phyloP scores from a whole-genome alignment of 2,888 invertebrate genomes.

The Dryomyza anilis region DNA sequence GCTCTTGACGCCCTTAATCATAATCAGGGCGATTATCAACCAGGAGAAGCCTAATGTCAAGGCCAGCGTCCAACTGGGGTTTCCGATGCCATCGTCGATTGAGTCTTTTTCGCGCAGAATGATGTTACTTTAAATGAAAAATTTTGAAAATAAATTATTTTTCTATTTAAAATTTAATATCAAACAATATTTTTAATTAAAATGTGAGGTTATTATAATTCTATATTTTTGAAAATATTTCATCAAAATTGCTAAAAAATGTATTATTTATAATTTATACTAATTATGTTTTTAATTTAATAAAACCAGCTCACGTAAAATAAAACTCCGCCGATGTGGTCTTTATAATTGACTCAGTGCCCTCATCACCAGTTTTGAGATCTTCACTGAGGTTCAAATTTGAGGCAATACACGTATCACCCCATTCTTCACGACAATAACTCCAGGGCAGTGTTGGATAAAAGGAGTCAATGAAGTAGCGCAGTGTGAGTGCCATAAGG shows the following conservation, averaged over 20 bases:
- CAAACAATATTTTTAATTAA: neutral
- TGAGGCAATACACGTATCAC: constrained; percentile 54
- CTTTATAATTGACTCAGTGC: constrained; percentile 30
- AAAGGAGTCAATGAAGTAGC: constrained; percentile 70
- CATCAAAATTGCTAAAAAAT: too few relatives aligned
- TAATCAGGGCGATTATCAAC: constrained; percentile 63
- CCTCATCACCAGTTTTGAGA: constrained; percentile 21
- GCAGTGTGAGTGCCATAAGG: constrained; percentile 70
- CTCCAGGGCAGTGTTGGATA: constrained; percentile 69
- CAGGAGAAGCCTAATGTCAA: constrained; percentile 65
- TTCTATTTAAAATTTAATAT: neutral
- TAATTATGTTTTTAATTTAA: neutral
- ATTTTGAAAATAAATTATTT: neutral
- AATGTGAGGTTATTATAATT: too few relatives aligned
- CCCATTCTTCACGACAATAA: constrained; percentile 65
- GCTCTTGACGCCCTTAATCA: constrained; percentile 66
- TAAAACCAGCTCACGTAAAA: constrained; percentile 55
- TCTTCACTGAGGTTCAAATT: constrained; percentile 9
- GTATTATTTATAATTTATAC: neutral
- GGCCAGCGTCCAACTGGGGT: constrained; percentile 65
- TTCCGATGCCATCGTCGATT: constrained; percentile 65
- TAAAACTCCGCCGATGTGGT: constrained; percentile 60
- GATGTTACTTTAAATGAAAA: constrained; percentile 56
- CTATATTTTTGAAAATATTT: too few relatives aligned
- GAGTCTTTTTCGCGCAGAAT: constrained; percentile 63